Evolutionary conservation across 2,888 invertebrate species (phyloP), one percentile per base, ranked within the genome.

Genomic region (Aphrophora alni): DNA sequence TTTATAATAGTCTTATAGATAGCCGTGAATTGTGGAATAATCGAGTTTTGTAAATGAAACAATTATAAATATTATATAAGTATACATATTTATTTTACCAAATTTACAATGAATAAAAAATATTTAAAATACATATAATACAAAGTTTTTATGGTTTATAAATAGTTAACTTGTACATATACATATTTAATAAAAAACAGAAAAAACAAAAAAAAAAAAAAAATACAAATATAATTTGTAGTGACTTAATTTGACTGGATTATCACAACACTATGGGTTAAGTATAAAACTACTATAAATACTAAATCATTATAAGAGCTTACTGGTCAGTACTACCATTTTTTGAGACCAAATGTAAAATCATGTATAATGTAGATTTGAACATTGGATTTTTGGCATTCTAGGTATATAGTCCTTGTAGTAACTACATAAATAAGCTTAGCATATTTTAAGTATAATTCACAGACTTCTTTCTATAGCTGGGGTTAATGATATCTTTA

Each of bases 121-220:
- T 59, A 59, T 21, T 21, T 59, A 44, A 44, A 44, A 44, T 44
- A 14, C 44, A 44, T 44, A 44, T 44, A 44, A 59, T 59, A 59
- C 59, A 59, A n/a, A 59, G 1, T 59, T 59, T 59, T 21, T 59
- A 59, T 59, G 21, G 59, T 59, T 59, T 59, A 59, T 59, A 59
- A 59, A 59, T 59, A 59, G 59, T 59, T 59, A 59, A 59, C 59
- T 59, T 59, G n/a, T 59, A 59, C 59, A 59, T 59, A 59, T 14
- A 59, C 14, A 59, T 59, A 21, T 12, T 4, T 12, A 59, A n/a
- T 12, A 59, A 7, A 33, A 14, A 44, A 2, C 17, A 14, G 14
- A 14, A 44, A 10, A 44, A 14, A 44, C 3, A 44, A 10, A 44
- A 2, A 44, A 14, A 14, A 44, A 44, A 44, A 44, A 44, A 7